Evolutionary conservation across 1,140 invertebrate genomes (phyloP).

Genomic region (Chironomus striatipennis): DNA sequence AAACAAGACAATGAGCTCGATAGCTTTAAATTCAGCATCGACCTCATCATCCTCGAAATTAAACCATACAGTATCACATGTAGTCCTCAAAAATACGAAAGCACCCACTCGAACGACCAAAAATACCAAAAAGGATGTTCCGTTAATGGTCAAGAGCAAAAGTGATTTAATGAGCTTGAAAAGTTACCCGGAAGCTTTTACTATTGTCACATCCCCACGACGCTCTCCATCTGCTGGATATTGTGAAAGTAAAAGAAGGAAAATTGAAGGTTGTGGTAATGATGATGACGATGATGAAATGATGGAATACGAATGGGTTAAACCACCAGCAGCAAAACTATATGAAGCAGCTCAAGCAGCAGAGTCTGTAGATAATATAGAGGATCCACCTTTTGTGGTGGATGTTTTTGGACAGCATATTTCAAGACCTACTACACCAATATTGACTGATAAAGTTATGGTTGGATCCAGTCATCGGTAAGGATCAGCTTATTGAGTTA

Average conservation of each 20-base stretch:
- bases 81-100: neutral
- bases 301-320: neutral
- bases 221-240: neutral
- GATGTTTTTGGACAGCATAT: neutral
- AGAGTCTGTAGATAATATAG: neutral
- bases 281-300: constrained; percentile 6
- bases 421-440: neutral
- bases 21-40: neutral
- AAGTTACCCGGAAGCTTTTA: neutral
- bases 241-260: neutral
- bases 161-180: constrained; percentile 2
- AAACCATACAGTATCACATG: neutral
- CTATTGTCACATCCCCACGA: neutral
- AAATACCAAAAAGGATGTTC: neutral
- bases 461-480: constrained; percentile 4
- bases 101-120: neutral
- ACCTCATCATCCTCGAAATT: neutral
- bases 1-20: neutral
- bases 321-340: neutral
- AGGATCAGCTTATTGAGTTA: neutral
- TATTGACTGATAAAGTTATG: constrained; percentile 3
- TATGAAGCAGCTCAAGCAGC: constrained; percentile 12
- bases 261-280: neutral
- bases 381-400: neutral
- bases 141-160: constrained; percentile 7